Evolutionary conservation across 2,888 invertebrate species (phyloP), one percentile per base, ranked within the genome.

Genomic region (Agrotis clavis): DNA sequence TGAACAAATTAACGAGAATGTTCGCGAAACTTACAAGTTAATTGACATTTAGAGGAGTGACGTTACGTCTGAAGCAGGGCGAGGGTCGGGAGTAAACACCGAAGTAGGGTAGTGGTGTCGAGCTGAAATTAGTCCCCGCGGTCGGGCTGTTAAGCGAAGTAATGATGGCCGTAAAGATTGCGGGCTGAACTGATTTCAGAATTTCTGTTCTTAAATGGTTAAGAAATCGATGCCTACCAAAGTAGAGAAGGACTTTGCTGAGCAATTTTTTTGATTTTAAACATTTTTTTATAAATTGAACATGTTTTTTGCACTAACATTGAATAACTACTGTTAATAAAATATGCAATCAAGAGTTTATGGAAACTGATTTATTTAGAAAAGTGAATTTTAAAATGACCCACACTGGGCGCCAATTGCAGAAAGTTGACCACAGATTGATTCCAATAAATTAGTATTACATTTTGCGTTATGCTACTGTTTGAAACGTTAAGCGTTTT

Each of bases 51-150:
- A 60, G 45, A 62, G 45, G 66, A 63, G 61, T 82, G 68, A 84
- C 63, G 64, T 83, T 74, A 80, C n/a, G 62, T 59, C 75, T 81
- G 57, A 61, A 50, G 45, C 30, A 51, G 69, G 61, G 61, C 35
- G 67, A 74, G 74, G 66, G 75, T 57, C 54, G 48, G 47, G 54
- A 68, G 62, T 71, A 79, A 81, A 83, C 71, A 81, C 25, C n/a
- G 47, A 76, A 68, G 51, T 74, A 41, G 79, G 75, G 67, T 73
- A 70, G 67, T 73, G 66, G 77, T 74, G 65, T 67, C 14, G 59
- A 67, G 57, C 62, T 56, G 61, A 84, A 80, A 76, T 72, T 69
- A 65, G 60, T 60, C 56, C 67, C 75, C 25, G 16, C 30, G 63
- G 74, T 56, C 25, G 16, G 57, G 19, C 50, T 60, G 80, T 65